Evolutionary conservation across 2,888 invertebrate genomes (phyloP), one percentile per base, ranked within the genome.

Genomic region (Strigamia crassipes): DNA sequence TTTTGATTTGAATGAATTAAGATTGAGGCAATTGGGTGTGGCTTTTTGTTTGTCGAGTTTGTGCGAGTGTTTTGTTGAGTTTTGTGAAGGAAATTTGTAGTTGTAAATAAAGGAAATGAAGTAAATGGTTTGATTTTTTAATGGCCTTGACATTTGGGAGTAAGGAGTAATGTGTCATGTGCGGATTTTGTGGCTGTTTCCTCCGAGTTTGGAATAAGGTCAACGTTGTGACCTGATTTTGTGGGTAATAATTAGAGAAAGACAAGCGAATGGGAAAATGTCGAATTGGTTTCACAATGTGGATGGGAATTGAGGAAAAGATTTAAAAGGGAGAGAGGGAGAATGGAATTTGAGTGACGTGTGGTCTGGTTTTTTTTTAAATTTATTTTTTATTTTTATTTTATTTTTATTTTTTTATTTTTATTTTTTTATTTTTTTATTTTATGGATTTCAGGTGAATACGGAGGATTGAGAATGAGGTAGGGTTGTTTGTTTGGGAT

Each of bases 191-290:
- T 51, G 15, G n/a, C 51, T 15, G 12, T 51, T 51, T 51, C 51
- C 51, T 51, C 51, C 10, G 51, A 46, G 46, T 51, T 6, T 51
- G 51, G 12, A 51, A 51, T 51, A 51, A 51, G 51, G 51, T 51
- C 51, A 51, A 18, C 51, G 51, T 51, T 51, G 51, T 51, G 51
- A 51, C 51, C 51, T 51, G 51, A 51, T 51, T 51, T 51, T 10
- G 18, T 51, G 51, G 51, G 51, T 51, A 51, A 51, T 51, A 51
- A 51, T 51, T 51, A 51, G 51, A 18, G 51, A 51, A 51, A 51
- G 51, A 51, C 51, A 51, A 51, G 51, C 51, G 51, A 51, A 51
- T 51, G 51, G 51, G 51, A 51, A 18, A 51, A 51, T 51, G 51
- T 51, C 51, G 51, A 51, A 51, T 51, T 5, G 51, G 8, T 51